Conservation (phyloP, 2,888 invertebrate species). For the Dichetophora obliterata region DNA sequence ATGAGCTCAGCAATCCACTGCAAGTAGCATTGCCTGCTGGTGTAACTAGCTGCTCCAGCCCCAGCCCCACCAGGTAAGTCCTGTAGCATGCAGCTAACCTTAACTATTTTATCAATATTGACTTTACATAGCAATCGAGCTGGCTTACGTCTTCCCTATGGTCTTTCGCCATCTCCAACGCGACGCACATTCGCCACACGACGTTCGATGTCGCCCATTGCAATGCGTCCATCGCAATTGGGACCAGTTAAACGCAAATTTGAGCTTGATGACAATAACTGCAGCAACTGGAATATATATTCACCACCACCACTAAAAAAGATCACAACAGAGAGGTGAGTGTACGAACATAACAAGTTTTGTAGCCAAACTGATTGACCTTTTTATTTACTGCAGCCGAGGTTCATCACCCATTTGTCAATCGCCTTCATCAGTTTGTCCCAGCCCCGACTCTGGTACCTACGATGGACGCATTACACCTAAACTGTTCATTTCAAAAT, state of each 20-base stretch:
- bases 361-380: neutral
- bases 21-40: constrained; percentile 71
- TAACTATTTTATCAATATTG: neutral
- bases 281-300: constrained; percentile 66
- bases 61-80: constrained; percentile 74
- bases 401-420: constrained; percentile 69
- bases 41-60: constrained; percentile 72
- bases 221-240: constrained; percentile 82
- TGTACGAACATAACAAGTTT: neutral
- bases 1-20: constrained; percentile 67
- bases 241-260: constrained; percentile 75
- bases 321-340: constrained; percentile 67
- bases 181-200: constrained; percentile 84
- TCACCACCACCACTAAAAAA: constrained; percentile 69
- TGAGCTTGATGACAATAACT: constrained; percentile 65
- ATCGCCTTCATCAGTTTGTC: constrained; percentile 69
- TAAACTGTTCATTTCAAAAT: constrained; percentile 67
- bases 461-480: constrained; percentile 70
- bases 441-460: constrained; percentile 69
- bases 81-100: neutral
- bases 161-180: constrained; percentile 86
- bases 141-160: constrained; percentile 70
- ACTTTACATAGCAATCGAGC: constrained; percentile 58
- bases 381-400: constrained; percentile 57
- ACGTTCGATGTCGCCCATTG: constrained; percentile 90